Conservation (phyloP, 92 coral and sea anemone genomes). For the Epizoanthus stellaris region DNA sequence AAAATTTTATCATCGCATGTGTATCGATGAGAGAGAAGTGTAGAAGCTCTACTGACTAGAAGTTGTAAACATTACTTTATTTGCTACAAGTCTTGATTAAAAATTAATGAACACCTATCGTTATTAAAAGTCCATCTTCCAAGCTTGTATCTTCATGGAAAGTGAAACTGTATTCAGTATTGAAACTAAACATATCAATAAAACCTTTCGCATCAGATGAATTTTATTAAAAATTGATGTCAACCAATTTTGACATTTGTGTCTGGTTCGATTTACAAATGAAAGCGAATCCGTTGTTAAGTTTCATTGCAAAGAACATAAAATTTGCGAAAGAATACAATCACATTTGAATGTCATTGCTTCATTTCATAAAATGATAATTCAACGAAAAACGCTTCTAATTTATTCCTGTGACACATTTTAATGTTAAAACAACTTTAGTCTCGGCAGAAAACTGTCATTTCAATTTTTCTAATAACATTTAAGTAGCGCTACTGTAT, state of each 20-base stretch:
- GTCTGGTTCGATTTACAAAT: not conserved
- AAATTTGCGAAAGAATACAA: not conserved
- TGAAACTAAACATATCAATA: constrained; percentile 14
- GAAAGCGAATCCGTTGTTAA: constrained; percentile 15
- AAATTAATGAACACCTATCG: constrained; percentile 38
- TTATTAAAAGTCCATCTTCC: constrained; percentile 29
- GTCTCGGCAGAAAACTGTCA: constrained; percentile 6
- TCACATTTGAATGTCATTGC: not conserved
- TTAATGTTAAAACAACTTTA: not conserved
- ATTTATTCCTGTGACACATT: constrained; percentile 1
- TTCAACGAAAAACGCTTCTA: constrained; percentile 1
- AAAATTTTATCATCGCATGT: not conserved
- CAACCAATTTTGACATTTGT: constrained; percentile 8
- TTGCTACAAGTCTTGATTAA: constrained; percentile 36
- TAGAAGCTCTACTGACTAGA: constrained; percentile 8
- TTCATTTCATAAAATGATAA: constrained; percentile 2
- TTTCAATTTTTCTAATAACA: not conserved
- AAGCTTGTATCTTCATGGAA: constrained; percentile 30
- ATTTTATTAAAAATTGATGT: constrained; percentile 21
- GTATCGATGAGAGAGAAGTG: not conserved
- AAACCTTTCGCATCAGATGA: constrained; percentile 2
- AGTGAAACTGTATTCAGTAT: constrained; percentile 37
- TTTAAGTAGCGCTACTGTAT: not conserved
- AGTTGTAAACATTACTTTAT: constrained; percentile 31
- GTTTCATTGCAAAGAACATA: not conserved